Percentiles rank a stretch among this genome's conserved stretches.
Conservation (phyloP, 2,113 vertebrate species). For the Aptenodytes patagonicus region DNA sequence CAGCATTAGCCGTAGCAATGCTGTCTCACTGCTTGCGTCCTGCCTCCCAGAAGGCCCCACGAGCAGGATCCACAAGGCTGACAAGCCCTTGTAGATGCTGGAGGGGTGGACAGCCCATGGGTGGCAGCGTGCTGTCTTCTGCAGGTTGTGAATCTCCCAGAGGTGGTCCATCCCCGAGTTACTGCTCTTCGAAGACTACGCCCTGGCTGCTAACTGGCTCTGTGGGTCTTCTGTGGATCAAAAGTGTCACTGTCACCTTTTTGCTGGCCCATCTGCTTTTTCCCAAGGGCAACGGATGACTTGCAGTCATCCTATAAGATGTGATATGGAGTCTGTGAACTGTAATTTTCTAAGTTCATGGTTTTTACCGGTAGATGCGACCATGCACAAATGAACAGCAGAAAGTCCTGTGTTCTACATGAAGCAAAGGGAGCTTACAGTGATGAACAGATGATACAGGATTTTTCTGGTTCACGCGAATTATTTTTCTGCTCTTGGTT, state of each 20-base stretch:
- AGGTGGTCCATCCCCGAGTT: neutral
- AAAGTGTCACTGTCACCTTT: neutral
- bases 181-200: neutral
- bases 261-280: neutral
- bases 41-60: neutral
- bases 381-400: neutral
- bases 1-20: neutral
- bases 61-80: too few relatives aligned
- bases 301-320: neutral
- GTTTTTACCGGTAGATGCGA: neutral
- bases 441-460: neutral
- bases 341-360: neutral
- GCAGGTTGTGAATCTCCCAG: neutral
- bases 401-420: neutral
- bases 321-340: neutral
- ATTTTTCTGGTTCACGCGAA: neutral
- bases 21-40: neutral
- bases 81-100: neutral
- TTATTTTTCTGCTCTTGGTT: neutral
- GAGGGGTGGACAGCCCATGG: neutral
- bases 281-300: neutral
- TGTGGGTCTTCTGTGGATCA: neutral
- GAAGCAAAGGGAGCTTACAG: neutral
- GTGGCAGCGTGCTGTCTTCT: neutral
- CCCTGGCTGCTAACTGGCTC: neutral